phyloP scores from a whole-genome alignment of 2,888 invertebrate genomes.

The Volucella bombylans region DNA sequence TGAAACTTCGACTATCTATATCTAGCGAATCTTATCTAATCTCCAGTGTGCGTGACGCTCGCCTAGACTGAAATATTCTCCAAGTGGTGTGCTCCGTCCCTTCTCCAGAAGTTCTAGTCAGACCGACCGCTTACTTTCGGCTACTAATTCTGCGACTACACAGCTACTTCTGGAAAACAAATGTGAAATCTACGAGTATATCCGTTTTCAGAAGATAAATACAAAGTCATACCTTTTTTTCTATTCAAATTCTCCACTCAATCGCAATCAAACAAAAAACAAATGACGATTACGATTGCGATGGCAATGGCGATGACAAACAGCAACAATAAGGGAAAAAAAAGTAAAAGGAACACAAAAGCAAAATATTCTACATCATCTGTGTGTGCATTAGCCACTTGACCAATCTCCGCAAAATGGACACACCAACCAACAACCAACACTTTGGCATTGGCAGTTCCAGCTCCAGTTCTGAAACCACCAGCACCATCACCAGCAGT shows the following conservation, averaged over 20 bases:
- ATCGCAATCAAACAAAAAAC: constrained; percentile 5
- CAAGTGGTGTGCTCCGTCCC: too few relatives aligned
- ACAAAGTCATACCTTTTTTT: background rate
- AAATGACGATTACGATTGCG: too few relatives aligned
- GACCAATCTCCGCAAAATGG: constrained; percentile 64
- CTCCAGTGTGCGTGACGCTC: too few relatives aligned
- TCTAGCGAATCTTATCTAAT: too few relatives aligned
- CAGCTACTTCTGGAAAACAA: too few relatives aligned
- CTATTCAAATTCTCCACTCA: background rate
- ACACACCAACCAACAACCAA: constrained; percentile 51
- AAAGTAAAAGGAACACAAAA: background rate
- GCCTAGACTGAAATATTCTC: too few relatives aligned
- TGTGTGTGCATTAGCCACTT: constrained; percentile 37
- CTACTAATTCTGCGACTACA: too few relatives aligned
- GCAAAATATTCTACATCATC: constrained; percentile 23
- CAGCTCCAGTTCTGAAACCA: constrained; percentile 25
- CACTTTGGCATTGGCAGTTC: background rate
- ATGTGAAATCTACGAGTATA: too few relatives aligned
- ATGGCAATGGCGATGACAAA: constrained; percentile 37
- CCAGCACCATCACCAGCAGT: too few relatives aligned
- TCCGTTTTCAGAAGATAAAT: background rate
- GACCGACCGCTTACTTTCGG: too few relatives aligned
- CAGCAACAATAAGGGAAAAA: constrained; percentile 48
- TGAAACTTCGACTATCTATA: too few relatives aligned
- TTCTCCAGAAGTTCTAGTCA: too few relatives aligned